A percentile compares a stretch with the other conserved stretches of the same genome.
Evolutionary conservation across 2,888 invertebrate species (phyloP).

Genomic region (Euphydryas editha): DNA sequence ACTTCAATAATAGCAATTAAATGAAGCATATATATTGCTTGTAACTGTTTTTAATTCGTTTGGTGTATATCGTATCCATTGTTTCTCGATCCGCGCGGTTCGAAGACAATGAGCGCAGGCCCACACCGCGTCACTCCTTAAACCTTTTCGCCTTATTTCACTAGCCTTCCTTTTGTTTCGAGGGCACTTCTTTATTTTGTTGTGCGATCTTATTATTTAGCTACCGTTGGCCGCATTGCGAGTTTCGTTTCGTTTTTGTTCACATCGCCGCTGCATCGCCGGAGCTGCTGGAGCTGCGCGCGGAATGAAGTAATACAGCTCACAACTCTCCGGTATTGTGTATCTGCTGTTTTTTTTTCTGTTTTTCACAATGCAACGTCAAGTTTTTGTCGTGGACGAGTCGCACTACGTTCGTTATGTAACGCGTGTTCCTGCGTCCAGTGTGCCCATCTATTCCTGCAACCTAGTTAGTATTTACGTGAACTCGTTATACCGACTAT

Average conservation of each 20-base stretch:
- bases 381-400: conserved; percentile 60
- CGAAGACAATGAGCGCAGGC: conserved; percentile 74
- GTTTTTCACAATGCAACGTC: conserved; percentile 63
- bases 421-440: conserved; percentile 46
- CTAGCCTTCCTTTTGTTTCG: conserved; percentile 80
- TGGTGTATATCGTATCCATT: conserved; percentile 55
- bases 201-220: conserved; percentile 83
- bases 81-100: conserved; percentile 37
- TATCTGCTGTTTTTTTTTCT: conserved; percentile 72
- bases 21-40: not conserved
- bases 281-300: conserved; percentile 60
- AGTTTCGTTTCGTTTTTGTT: conserved; percentile 73
- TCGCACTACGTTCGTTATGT: conserved; percentile 65
- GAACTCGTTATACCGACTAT: not conserved
- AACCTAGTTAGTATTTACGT: not conserved
- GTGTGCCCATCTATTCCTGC: not conserved
- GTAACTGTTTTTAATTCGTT: not conserved
- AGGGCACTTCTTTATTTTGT: conserved; percentile 81
- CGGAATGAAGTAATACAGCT: conserved; percentile 81
- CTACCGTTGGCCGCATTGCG: conserved; percentile 80
- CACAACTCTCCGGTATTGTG: conserved; percentile 76
- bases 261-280: conserved; percentile 49
- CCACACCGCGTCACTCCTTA: conserved; percentile 81
- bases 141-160: conserved; percentile 82
- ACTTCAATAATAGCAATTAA: not conserved